Evolutionary conservation across 2,113 vertebrate species (phyloP), one percentile per base, ranked within the genome.

Genomic region (Ploceus nigricollis): DNA sequence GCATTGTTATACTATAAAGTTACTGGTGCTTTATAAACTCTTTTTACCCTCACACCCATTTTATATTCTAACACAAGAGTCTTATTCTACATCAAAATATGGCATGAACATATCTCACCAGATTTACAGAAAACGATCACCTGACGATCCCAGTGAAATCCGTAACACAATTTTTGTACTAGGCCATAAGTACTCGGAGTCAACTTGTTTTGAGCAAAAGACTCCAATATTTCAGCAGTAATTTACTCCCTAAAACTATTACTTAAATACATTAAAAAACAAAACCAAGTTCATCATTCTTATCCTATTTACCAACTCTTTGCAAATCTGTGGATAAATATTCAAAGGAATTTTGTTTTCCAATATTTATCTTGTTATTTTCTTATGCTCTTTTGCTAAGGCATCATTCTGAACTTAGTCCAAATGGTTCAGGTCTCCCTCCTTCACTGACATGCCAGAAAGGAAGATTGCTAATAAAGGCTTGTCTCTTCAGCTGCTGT

Each of bases 111-210:
- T 15, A 42, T 21, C 13, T 70, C 57, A 75, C 31, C 7, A 68
- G 27, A 57, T 13, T 69, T 45, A 68, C 0, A 84, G 27, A 40
- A 79, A 87, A 84, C 13, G 6, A 28, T 48, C 19, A 37, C 8
- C 35, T 68, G 33, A 77, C 17, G 61, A 45, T 6, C 27, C 58
- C n/a, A 56, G 64, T 13, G 27, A 80, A 91, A 95, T 47, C 19
- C 6, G 4, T 5, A 48, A 44, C 0, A 0, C 1, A 2, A 15
- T 42, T 89, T 84, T 70, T 79, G 39, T 30, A 75, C 23, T 81
- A 77, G 31, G 16, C 16, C 8, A 0, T 5, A 8, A 63, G 19
- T 47, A 79, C 21, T 66, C 33, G 3, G 11, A 72, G 13, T 37
- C 60, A 94, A 64, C 8, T 0, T 14, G 42, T 3, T 27, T 7